Percentiles rank a stretch among this genome's conserved stretches.
phyloP scores from a whole-genome alignment of 2,797 vertebrate species.

The Aphelocoma californica region DNA sequence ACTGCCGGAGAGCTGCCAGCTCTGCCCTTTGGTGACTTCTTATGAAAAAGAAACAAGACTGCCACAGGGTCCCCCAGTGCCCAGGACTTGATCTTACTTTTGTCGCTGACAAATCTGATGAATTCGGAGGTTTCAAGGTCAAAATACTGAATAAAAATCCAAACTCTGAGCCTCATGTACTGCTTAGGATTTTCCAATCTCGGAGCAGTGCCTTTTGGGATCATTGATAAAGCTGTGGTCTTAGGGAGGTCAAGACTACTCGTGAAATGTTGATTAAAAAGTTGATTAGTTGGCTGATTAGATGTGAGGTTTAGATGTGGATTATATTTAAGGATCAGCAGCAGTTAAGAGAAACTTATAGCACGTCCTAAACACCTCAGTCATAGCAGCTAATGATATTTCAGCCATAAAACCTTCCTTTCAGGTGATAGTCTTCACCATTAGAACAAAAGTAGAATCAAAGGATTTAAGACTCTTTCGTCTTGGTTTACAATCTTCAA shows the following conservation, averaged over 20 bases:
- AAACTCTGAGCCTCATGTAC: not conserved
- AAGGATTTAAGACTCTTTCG: slow-evolving; percentile 19
- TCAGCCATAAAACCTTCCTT: not conserved
- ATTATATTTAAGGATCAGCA: slow-evolving; percentile 3
- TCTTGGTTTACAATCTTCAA: not conserved
- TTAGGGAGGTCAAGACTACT: slow-evolving; percentile 1
- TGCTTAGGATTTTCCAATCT: not conserved
- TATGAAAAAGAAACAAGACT: not conserved
- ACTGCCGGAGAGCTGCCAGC: not conserved
- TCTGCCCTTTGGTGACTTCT: not conserved
- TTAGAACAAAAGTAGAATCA: slow-evolving; percentile 9
- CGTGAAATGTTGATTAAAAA: slow-evolving; percentile 12
- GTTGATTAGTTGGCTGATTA: slow-evolving; percentile 36
- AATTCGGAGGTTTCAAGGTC: slow-evolving; percentile 50
- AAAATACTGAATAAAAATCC: slow-evolving; percentile 40
- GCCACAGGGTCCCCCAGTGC: not conserved
- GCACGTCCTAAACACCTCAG: not conserved
- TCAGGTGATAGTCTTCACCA: not conserved
- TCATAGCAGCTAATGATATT: not conserved
- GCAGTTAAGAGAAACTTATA: slow-evolving; percentile 8
- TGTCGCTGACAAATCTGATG: not conserved
- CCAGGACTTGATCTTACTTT: not conserved
- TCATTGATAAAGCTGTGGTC: not conserved
- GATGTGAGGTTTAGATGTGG: not conserved
- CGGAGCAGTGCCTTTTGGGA: not conserved